These are phyloP conservation scores for Sebastolobus alascanus DNA, from an alignment of 2,797 vertebrate species.

Conservation along the genomic window DNA sequence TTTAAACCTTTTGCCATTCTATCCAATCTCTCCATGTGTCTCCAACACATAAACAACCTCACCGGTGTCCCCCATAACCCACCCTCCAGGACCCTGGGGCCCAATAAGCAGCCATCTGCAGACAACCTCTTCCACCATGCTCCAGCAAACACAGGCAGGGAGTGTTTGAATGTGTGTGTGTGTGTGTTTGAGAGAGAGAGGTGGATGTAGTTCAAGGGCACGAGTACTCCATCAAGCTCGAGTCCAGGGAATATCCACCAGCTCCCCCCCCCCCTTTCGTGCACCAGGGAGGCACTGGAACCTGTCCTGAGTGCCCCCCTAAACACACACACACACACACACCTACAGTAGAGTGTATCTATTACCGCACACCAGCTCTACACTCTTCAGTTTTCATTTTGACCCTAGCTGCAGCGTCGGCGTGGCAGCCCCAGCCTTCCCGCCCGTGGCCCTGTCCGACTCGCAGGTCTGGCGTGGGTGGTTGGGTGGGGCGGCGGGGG, in stretches of 20 bases:
- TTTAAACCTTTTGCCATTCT: slow-evolving; percentile 52
- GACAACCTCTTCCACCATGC: slow-evolving; percentile 82
- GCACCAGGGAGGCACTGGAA: slow-evolving; percentile 30
- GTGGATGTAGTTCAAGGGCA: slow-evolving; percentile 81
- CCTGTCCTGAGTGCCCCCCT: slow-evolving; percentile 33
- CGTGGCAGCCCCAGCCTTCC: slow-evolving; percentile 43
- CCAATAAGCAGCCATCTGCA: slow-evolving; percentile 89
- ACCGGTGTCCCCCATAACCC: slow-evolving; percentile 66
- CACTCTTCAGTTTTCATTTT: slow-evolving; percentile 41
- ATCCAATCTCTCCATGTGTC: slow-evolving; percentile 44
- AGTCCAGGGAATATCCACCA: slow-evolving; percentile 74
- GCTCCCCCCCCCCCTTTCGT: slow-evolving; percentile 24
- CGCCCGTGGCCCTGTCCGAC: slow-evolving; percentile 53
- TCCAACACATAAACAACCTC: slow-evolving; percentile 66
- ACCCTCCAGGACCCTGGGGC: slow-evolving; percentile 78
- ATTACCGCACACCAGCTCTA: slow-evolving; percentile 26
- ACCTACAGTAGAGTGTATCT: slow-evolving; percentile 15
- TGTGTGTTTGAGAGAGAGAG: slow-evolving; percentile 53
- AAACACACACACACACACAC: slow-evolving; percentile 26
- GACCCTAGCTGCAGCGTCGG: slow-evolving; percentile 58
- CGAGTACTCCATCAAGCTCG: slow-evolving; percentile 76
- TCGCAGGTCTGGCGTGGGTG: slow-evolving; percentile 68
- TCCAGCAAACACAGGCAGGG: slow-evolving; percentile 73
- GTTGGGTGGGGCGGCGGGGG: slow-evolving; percentile 54
- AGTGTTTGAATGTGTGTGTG: slow-evolving; percentile 55